Evolutionary conservation across 2,113 vertebrate species (phyloP), one percentile per base, ranked within the genome.

Genomic region (Pelecanus crispus): DNA sequence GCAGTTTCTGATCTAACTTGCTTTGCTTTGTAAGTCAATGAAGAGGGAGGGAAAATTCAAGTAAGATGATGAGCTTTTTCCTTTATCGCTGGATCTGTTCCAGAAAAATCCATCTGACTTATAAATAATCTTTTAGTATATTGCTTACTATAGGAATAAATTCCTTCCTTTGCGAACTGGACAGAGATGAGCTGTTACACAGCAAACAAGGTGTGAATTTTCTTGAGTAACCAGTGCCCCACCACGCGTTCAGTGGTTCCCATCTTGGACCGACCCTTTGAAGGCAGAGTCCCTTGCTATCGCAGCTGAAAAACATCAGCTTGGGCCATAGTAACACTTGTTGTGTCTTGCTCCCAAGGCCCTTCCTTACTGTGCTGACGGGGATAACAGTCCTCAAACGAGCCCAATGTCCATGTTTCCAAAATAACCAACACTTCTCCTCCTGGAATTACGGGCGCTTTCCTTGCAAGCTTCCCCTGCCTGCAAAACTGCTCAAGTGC

Each of bases 241-340:
- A 11, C 32, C 4, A 1, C 0, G 0, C 45, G 44, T 55, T 29
- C 13, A 20, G 17, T 7, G 17, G n/a, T 19, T 73, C 29, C 56
- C 2, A 0, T 31, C 52, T 50, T 15, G 59, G 62, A 38, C n/a
- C 1, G 4, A 10, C 29, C 21, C 34, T 61, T 17, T 13, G 47
- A 45, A 47, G 62, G 20, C 26, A 62, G 15, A 58, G 13, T 22
- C 53, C 49, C 45, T 62, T 58, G 18, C 6, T 2, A 52, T 40
- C 17, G 6, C 62, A 58, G 9, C 66, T 74, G 59, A 15, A 53
- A 67, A 83, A n/a, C 26, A 53, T 15, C 66, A 61, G 31, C 18
- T 77, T 44, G 38, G 17, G 10, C 47, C 6, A 3, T 13, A 65
- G 49, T 22, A 44, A 13, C 36, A n/a, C 11, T 28, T 2, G 0